Base-by-base conservation (phyloP, 2,888 invertebrate genomes). In the Ellobium chinense region DNA sequence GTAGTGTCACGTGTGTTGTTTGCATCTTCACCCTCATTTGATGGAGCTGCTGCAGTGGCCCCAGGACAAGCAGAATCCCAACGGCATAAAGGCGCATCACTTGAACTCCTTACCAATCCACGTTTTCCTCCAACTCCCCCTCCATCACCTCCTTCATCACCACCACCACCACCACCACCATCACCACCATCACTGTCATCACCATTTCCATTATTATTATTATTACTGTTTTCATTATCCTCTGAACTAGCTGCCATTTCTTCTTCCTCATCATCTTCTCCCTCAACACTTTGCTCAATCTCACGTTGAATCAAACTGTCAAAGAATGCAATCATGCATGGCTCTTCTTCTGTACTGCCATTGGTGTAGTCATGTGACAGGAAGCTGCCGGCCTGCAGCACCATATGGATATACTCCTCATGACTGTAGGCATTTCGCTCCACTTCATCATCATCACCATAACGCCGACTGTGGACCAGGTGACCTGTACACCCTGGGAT, bases 251-350 rank as follows among this genome's bases (percentile, higher is more conserved):
- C 60, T 9, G 37, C 66, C 18, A 62, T 63, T 54, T 70, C 68
- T 5, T 72, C 65, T 14, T 36, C 31, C 3, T 66, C 66, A 46
- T 29, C 62, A 12, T 65, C 77, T 0, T 73, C 66, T 3, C 39
- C 60, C 3, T 37, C 63, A 1, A 75, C 60, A 14, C n/a, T 58
- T 27, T 73, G 78, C 62, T 97, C 97, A 83, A 97, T 95, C 92
- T 98, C 98, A 62, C 97, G 95, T 92, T 98, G 97, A 37, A 98
- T 97, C 31, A 98, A 94, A 18, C 97, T 96, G 94, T 98, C 98
- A 91, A 98, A 98, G 94, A 98, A 98, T 39, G 98, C 98, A 96
- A 98, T 96, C 98, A 98, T 98, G 75, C 97, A 95, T 0, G 97
- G 96, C 93, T 98, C 98, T 93, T 98, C 98, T 75, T 95, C 95